These are phyloP conservation scores for Erpornis zantholeuca DNA, from an alignment of 2,113 vertebrate genomes.

Conservation along the genomic window DNA sequence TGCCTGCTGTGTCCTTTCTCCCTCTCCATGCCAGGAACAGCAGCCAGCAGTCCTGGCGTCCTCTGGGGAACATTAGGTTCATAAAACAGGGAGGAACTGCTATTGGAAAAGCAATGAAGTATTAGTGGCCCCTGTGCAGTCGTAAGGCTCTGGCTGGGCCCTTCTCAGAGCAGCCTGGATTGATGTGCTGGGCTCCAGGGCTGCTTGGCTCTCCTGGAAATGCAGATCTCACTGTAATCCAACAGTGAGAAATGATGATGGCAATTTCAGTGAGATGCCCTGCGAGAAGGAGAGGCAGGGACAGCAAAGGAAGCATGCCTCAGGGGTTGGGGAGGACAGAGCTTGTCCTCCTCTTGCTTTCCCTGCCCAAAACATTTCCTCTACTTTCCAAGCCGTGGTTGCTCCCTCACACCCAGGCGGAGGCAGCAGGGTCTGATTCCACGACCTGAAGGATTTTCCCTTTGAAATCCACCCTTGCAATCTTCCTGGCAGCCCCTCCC, in stretches of 20 bases:
- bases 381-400: accelerated
- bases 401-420: neutral
- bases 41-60: neutral
- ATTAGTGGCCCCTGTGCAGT: conserved; percentile 13
- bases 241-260: neutral
- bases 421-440: neutral
- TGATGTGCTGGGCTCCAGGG: conserved; percentile 5
- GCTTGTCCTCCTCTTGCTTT: neutral
- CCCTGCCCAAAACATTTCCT: neutral
- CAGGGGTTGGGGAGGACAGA: neutral
- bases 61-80: conserved; percentile 8
- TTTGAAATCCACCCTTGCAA: neutral
- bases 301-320: neutral
- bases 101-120: conserved; percentile 64
- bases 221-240: neutral
- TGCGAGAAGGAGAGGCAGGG: neutral
- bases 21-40: neutral
- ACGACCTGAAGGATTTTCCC: neutral
- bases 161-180: neutral
- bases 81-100: conserved; percentile 26
- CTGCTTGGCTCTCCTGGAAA: conserved; percentile 1
- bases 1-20: neutral
- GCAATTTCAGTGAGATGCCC: neutral
- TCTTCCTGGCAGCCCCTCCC: neutral
- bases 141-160: neutral